A percentile compares a stretch with the other conserved stretches of the same genome.
phyloP scores from a whole-genome alignment of 2,888 invertebrate genomes.

The Halocaridina rubra region DNA sequence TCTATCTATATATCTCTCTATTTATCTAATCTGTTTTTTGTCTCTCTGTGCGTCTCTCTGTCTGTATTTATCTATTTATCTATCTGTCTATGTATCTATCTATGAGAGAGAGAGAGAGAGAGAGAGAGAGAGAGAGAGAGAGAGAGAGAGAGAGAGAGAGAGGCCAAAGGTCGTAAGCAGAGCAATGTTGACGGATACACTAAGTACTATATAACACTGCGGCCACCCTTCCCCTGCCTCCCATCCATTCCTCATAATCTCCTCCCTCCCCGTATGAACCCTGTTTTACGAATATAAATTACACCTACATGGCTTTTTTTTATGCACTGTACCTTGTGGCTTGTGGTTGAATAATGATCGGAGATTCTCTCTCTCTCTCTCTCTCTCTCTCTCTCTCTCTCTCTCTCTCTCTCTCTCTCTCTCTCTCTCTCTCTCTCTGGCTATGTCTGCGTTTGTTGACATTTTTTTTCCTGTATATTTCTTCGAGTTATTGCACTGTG shows the following conservation, averaged over 20 bases:
- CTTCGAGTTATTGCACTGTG: background rate
- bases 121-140: background rate
- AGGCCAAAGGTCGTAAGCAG: background rate
- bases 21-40: too few species aligned
- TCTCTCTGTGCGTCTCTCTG: too few species aligned
- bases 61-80: too few species aligned
- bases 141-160: background rate
- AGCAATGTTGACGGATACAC: too few species aligned
- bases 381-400: slow-evolving; percentile 2
- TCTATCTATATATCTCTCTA: background rate
- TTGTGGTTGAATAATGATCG: background rate
- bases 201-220: too few species aligned
- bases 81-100: background rate
- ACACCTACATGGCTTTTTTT: too few species aligned
- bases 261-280: background rate
- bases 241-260: too few species aligned
- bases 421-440: background rate
- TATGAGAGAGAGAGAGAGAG: background rate
- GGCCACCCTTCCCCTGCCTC: too few species aligned
- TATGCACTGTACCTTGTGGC: too few species aligned
- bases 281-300: background rate
- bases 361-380: background rate
- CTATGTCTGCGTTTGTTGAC: too few species aligned
- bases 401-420: background rate
- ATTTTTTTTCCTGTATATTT: background rate